Conservation (phyloP, 1,140 invertebrate species). For the Drosophila leontia region DNA sequence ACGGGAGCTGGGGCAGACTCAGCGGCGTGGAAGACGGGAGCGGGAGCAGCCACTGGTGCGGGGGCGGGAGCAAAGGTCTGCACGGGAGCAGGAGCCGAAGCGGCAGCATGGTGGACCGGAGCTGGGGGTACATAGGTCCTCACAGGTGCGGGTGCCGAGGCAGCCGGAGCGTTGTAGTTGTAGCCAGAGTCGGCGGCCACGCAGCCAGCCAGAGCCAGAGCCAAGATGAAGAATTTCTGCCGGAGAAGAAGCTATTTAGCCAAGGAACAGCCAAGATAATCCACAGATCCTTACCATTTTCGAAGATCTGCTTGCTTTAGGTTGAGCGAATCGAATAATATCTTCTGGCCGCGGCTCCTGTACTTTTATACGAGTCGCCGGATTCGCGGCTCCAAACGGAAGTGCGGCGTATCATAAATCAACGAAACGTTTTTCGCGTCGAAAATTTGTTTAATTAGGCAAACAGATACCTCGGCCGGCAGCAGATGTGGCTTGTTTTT, state of each 20-base stretch:
- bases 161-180: conserved; percentile 61
- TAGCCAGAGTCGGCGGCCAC: conserved; percentile 65
- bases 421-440: conserved; percentile 48
- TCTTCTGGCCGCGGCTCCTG: conserved; percentile 35
- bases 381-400: conserved; percentile 54
- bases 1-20: conserved; percentile 33
- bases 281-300: conserved; percentile 64
- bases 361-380: conserved; percentile 66
- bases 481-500: conserved; percentile 51
- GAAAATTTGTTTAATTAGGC: conserved; percentile 60
- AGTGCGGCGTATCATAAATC: conserved; percentile 74
- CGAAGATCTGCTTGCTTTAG: conserved; percentile 54
- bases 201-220: conserved; percentile 64
- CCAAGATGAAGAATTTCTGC: conserved; percentile 63
- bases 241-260: not conserved
- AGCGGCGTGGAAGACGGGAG: conserved; percentile 20
- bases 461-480: conserved; percentile 40
- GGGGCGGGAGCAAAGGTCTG: conserved; percentile 35
- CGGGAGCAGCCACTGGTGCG: not conserved
- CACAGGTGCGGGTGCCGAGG: conserved; percentile 33
- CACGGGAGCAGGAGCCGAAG: conserved; percentile 47
- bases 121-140: conserved; percentile 28
- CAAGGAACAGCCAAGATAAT: not conserved
- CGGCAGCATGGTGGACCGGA: conserved; percentile 35
- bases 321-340: conserved; percentile 66